Base-by-base conservation (phyloP, 1,140 invertebrate genomes). In the Tetramorium simillimum region DNA sequence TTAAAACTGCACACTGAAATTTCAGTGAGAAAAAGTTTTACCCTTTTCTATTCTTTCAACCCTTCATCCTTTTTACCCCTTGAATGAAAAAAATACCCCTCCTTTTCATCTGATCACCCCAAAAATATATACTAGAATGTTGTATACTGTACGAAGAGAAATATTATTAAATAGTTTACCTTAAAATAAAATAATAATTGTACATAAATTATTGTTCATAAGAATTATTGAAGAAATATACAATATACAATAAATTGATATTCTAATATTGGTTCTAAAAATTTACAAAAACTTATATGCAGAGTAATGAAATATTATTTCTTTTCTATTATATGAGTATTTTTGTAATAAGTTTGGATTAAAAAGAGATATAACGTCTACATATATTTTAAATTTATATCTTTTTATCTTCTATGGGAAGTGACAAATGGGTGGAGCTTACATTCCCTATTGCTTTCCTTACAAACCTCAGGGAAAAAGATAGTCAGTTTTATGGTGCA, bases 361-460 rank as follows among this genome's bases (percentile, higher is more conserved):
- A 46, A 69, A 40, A 7, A 14, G 9, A 14, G 3, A 60, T 84
- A 37, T 46, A 62, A 53, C 12, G 37, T 53, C 0, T 67, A 86
- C 0, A 21, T 37, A 40, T 43, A 77, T 46, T 28, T 24, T 72
- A 37, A 51, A 43, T 28, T 85, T 28, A 56, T 3, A 24, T 73
- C 18, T 53, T 28, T 40, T 53, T 43, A 37, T 56, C 46, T 69
- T 60, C 3, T 28, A n/a, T 58, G 58, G 1, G 40, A 80, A 87
- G 88, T 84, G 82, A 86, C 72, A 86, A 91, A 92, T 91, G 92
- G 92, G 92, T 92, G 92, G 92, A 93, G 93, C 91, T 92, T 92
- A 80, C 80, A 85, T 93, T 92, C 92, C 93, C 93, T 93, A 87
- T 88, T 91, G 92, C 89, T 93, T 94, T 94, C 88, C 92, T 93